phyloP scores from a whole-genome alignment of 2,888 invertebrate genomes.

The Toxonevra muliebris region DNA sequence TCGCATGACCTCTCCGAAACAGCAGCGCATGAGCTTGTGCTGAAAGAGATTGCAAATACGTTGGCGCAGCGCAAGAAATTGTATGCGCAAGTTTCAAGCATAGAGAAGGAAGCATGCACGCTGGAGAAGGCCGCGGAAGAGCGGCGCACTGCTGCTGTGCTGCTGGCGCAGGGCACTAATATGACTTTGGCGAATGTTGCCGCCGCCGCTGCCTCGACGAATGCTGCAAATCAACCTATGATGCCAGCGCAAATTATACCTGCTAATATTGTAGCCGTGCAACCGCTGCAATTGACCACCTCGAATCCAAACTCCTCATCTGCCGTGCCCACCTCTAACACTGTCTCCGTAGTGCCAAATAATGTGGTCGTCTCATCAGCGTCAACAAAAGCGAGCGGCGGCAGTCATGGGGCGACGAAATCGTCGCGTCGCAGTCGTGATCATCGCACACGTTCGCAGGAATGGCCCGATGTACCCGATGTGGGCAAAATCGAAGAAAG shows the following conservation, averaged over 20 bases:
- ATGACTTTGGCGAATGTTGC: constrained; percentile 50
- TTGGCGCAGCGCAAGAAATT: constrained; percentile 84
- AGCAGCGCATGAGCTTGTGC: constrained; percentile 81
- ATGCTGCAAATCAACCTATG: neutral
- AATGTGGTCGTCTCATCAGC: constrained; percentile 23
- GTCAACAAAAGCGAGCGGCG: constrained; percentile 17
- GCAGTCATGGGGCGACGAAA: constrained; percentile 47
- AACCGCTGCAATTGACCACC: constrained; percentile 38
- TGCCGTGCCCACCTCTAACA: constrained; percentile 35
- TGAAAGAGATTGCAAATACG: constrained; percentile 87
- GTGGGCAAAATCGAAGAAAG: constrained; percentile 91
- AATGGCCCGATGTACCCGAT: constrained; percentile 92
- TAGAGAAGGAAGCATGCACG: constrained; percentile 80
- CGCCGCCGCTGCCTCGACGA: constrained; percentile 24
- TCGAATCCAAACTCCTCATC: constrained; percentile 54
- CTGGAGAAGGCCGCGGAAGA: constrained; percentile 79
- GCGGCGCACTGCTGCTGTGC: constrained; percentile 66
- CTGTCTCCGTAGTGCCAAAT: constrained; percentile 38
- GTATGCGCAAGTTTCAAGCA: constrained; percentile 79
- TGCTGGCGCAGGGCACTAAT: constrained; percentile 62
- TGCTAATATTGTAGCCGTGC: constrained; percentile 40
- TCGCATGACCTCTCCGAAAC: constrained; percentile 72
- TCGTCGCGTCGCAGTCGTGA: constrained; percentile 74
- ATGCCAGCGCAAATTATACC: constrained; percentile 44
- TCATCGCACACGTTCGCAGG: constrained; percentile 82